Percentiles rank a stretch among this genome's conserved stretches.
Conservation (phyloP, 2,113 vertebrate genomes). For the Meleagris gallopavo region DNA sequence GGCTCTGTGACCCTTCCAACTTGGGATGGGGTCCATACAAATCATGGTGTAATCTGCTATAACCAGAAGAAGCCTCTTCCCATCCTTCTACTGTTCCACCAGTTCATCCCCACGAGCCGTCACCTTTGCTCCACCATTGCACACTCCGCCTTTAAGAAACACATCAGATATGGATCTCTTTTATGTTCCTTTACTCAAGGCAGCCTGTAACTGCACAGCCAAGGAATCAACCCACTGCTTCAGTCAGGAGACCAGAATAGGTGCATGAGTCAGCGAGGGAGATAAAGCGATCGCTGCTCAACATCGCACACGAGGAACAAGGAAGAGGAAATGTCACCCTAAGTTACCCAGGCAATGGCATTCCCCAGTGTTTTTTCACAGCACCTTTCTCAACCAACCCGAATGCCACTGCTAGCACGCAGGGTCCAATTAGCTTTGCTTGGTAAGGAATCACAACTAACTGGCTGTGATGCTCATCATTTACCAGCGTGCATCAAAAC, state of each 20-base stretch:
- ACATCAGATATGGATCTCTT: not conserved
- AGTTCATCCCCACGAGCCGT: no score
- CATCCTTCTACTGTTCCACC: no score
- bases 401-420: not conserved
- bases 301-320: not conserved
- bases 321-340: not conserved
- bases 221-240: not conserved
- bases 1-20: not conserved
- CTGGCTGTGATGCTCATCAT: not conserved
- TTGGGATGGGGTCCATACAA: not conserved
- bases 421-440: not conserved
- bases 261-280: not conserved
- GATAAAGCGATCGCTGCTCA: not conserved
- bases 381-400: not conserved
- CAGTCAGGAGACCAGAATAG: not conserved
- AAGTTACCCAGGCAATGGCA: not conserved
- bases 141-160: not conserved
- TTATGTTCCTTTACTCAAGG: not conserved
- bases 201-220: not conserved
- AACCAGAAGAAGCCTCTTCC: no score
- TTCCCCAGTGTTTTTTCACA: not conserved
- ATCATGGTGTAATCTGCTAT: no score
- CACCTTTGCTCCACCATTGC: not conserved
- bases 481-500: not conserved
- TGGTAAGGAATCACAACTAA: not conserved